Conservation (phyloP, 2,113 vertebrate species). For the Nesoenas mayeri region DNA sequence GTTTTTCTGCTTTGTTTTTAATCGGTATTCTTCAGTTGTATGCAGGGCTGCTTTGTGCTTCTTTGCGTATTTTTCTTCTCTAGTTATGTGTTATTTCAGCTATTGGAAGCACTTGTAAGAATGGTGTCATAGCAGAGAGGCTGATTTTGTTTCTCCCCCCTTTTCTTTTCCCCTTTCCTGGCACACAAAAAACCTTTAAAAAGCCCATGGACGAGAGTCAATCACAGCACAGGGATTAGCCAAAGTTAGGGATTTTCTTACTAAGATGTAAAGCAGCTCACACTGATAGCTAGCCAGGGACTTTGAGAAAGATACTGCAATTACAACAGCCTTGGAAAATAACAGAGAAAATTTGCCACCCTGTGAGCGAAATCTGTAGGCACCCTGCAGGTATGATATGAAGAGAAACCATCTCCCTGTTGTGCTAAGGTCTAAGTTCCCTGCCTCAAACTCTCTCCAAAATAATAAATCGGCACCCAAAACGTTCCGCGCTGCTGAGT, state of each 20-base stretch:
- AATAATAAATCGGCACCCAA: not conserved
- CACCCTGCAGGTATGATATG: not conserved
- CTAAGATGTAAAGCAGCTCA: conserved; percentile 44
- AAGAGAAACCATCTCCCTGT: not conserved
- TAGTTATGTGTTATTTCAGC: not conserved
- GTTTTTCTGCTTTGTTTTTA: conserved; percentile 3
- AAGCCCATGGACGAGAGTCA: not conserved
- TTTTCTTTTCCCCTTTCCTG: not conserved
- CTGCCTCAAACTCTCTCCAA: not conserved
- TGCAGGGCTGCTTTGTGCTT: not conserved
- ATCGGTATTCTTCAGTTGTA: not conserved
- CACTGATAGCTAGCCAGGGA: conserved; percentile 2
- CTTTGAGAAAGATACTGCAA: conserved; percentile 12
- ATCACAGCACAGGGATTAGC: conserved; percentile 24
- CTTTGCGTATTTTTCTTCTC: not conserved
- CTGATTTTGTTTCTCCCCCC: not conserved
- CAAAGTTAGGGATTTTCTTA: conserved; percentile 12
- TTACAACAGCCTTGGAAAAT: conserved; percentile 29
- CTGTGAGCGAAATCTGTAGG: not conserved
- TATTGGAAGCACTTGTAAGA: not conserved
- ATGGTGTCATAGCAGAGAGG: not conserved
- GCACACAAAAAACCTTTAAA: not conserved
- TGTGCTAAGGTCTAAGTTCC: not conserved
- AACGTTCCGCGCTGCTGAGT: not conserved
- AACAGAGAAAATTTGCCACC: not conserved